A percentile compares a stretch with the other conserved stretches of the same genome.
These are phyloP conservation scores for Aepyceros melampus DNA, from an alignment of 2,113 vertebrate species.

Conservation along the genomic window DNA sequence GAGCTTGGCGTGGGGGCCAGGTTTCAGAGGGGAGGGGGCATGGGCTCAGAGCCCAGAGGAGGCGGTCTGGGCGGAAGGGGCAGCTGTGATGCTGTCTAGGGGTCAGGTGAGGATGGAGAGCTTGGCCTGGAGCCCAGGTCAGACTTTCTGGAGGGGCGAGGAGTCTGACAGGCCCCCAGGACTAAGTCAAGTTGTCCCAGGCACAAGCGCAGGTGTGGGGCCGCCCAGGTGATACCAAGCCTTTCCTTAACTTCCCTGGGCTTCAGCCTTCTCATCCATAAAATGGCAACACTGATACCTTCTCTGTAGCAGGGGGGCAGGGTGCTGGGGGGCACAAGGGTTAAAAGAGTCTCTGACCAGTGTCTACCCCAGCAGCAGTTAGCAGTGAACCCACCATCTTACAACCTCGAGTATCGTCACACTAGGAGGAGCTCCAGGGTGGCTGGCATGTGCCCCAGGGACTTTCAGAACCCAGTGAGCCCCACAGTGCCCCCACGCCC, in stretches of 20 bases:
- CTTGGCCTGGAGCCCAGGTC: neutral
- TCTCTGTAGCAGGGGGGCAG: neutral
- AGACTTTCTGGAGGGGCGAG: neutral
- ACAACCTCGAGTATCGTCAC: fast-evolving
- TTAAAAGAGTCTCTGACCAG: neutral
- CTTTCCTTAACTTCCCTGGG: too few species aligned
- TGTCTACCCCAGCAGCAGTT: neutral
- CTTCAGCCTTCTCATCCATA: neutral
- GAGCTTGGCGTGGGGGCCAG: neutral
- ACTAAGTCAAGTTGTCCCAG: too few species aligned
- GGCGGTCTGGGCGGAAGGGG: fast-evolving
- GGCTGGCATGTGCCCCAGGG: neutral
- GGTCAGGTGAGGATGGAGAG: neutral
- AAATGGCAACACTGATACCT: fast-evolving
- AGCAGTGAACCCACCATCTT: fast-evolving
- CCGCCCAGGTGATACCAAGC: fast-evolving
- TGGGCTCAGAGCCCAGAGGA: neutral
- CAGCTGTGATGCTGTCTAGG: fast-evolving
- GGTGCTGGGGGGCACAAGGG: neutral
- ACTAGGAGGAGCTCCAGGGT: fast-evolving
- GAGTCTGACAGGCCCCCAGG: neutral
- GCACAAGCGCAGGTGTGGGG: neutral
- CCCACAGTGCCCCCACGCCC: neutral
- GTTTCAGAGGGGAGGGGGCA: neutral
- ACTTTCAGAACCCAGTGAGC: neutral